Percentiles rank a stretch among this genome's conserved stretches.
Conservation (phyloP, 1,140 invertebrate genomes). For the Eriocheir sinensis region DNA sequence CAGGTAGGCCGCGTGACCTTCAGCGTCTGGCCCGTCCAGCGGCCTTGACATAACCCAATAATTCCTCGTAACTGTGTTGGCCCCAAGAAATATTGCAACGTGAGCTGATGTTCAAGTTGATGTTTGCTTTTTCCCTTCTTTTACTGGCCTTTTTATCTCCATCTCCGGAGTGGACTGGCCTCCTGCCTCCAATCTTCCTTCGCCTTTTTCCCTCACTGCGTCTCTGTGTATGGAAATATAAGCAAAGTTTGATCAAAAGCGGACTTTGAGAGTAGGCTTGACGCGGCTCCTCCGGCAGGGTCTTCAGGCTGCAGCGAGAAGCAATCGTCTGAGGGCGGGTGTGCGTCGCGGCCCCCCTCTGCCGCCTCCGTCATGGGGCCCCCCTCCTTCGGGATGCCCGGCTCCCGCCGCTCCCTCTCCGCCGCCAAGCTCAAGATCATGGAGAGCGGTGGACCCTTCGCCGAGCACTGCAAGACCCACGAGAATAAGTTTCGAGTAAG, state of each 20-base stretch:
- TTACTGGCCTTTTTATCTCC: background rate
- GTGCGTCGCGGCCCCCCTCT: slow-evolving; percentile 63
- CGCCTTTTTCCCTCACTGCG: background rate
- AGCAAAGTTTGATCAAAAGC: background rate
- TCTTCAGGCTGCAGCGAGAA: slow-evolving; percentile 76
- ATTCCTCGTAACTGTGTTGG: too few relatives aligned
- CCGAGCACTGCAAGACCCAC: slow-evolving; percentile 85
- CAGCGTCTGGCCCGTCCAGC: too few relatives aligned
- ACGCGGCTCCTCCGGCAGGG: slow-evolving; percentile 54
- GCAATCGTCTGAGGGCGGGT: slow-evolving; percentile 64
- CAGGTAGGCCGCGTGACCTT: slow-evolving; percentile 50
- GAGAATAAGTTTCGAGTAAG: slow-evolving; percentile 76
- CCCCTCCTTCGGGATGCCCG: slow-evolving; percentile 50
- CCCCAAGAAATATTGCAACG: too few relatives aligned
- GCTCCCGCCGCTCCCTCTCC: slow-evolving; percentile 73
- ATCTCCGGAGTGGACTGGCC: too few relatives aligned
- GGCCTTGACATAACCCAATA: too few relatives aligned
- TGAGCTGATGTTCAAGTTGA: too few relatives aligned
- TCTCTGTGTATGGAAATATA: background rate
- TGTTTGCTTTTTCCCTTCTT: background rate
- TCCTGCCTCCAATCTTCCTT: too few relatives aligned
- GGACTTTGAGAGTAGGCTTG: background rate
- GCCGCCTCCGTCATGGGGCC: slow-evolving; percentile 63
- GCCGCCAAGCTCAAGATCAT: slow-evolving; percentile 82
- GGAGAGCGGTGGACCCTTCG: slow-evolving; percentile 85